These are phyloP conservation scores for Drosophila pegasa DNA, from an alignment of 2,888 invertebrate species.

Conservation along the genomic window DNA sequence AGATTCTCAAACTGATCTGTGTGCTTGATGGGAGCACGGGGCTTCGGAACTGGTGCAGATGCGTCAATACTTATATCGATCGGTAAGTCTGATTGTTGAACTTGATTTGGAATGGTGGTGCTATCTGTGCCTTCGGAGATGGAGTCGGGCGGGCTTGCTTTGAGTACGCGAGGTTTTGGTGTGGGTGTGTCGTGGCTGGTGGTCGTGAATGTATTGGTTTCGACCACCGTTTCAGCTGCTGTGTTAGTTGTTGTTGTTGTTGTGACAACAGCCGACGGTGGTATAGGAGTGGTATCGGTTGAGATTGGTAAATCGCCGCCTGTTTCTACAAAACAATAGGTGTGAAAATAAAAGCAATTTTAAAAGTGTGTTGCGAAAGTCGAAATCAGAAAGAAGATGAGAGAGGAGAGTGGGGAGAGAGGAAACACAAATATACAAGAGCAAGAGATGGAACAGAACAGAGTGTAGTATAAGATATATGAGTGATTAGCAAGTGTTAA, in stretches of 20 bases:
- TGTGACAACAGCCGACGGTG: slow-evolving; percentile 60
- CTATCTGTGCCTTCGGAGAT: slow-evolving; percentile 69
- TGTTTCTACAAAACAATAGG: slow-evolving; percentile 85
- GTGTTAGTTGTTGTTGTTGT: slow-evolving; percentile 77
- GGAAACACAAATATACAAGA: slow-evolving; percentile 57
- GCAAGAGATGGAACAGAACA: slow-evolving; percentile 33
- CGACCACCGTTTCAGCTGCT: slow-evolving; percentile 64
- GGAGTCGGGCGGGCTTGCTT: slow-evolving; percentile 77
- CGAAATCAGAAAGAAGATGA: slow-evolving; percentile 74
- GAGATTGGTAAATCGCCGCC: slow-evolving; percentile 82
- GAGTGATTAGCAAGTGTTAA: slow-evolving; percentile 30
- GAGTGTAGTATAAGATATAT: slow-evolving; percentile 28
- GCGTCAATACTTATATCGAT: slow-evolving; percentile 60
- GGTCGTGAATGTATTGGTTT: slow-evolving; percentile 55
- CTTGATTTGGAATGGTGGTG: slow-evolving; percentile 70
- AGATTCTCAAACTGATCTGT: slow-evolving; percentile 77
- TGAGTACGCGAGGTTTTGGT: slow-evolving; percentile 85
- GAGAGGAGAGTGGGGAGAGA: slow-evolving; percentile 73
- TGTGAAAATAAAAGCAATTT: slow-evolving; percentile 83
- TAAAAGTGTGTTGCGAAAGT: slow-evolving; percentile 82
- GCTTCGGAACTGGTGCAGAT: slow-evolving; percentile 81
- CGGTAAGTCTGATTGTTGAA: slow-evolving; percentile 58
- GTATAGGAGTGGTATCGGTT: slow-evolving; percentile 80
- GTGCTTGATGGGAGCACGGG: slow-evolving; percentile 81
- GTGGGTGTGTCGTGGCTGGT: slow-evolving; percentile 82